Percentiles rank a stretch among this genome's conserved stretches.
These are phyloP conservation scores for Pteropus rufus DNA, from an alignment of 2,797 vertebrate genomes.

Conservation along the genomic window DNA sequence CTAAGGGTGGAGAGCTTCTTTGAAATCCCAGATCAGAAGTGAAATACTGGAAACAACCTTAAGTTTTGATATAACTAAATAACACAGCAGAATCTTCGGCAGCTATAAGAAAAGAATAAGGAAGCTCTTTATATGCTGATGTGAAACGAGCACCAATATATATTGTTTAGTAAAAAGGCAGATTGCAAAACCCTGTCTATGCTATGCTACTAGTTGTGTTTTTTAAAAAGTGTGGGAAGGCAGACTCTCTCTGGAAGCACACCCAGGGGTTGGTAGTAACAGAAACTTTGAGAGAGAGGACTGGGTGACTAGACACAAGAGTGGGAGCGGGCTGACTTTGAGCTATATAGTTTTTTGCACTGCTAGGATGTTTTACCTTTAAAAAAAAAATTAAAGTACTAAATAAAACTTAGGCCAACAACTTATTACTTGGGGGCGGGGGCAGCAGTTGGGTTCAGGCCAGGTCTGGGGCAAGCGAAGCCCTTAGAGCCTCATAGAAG, in stretches of 20 bases:
- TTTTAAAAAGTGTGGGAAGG: background rate
- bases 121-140: accelerated
- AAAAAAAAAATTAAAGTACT: background rate
- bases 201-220: background rate
- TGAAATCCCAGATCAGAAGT: background rate
- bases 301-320: background rate
- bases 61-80: accelerated
- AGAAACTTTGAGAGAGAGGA: too few relatives aligned
- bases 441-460: background rate
- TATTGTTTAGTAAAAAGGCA: background rate
- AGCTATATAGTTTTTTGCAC: background rate
- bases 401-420: background rate
- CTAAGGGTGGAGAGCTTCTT: too few relatives aligned
- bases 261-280: accelerated
- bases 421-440: background rate
- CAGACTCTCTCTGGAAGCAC: background rate
- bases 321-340: background rate
- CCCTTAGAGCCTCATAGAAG: background rate
- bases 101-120: background rate
- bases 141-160: background rate
- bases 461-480: too few relatives aligned
- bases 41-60: background rate
- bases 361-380: background rate
- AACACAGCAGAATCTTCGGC: background rate
- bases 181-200: background rate